Base-by-base conservation (phyloP, 2,888 invertebrate species). In the Agrilus mali region DNA sequence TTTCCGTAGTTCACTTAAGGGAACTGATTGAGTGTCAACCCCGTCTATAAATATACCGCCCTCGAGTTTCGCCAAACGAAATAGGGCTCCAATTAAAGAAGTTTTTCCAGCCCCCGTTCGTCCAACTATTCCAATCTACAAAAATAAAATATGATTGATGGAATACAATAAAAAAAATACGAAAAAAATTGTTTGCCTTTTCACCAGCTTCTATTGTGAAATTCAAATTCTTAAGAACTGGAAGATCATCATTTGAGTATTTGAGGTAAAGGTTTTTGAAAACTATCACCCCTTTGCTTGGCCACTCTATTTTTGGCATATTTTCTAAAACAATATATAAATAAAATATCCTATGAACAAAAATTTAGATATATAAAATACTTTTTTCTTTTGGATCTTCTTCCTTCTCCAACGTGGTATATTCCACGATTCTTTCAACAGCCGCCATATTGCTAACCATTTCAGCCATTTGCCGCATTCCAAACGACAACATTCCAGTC, bases 71-170 rank as follows among this genome's bases (percentile, higher is more conserved):
- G 86, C 82, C 47, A 96, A 62, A 45, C 93, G 82, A 64, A 90
- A 92, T 16, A 93, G 65, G 2, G 85, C 83, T 0, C 82, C 73
- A 54, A 86, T 81, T 38, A 85, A 65, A 0, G 85, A 85, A 0
- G 83, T 82, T 61, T 86, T 86, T n/a, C 88, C 89, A 1, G 88
- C 88, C 0, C 89, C 89, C 0, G 89, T 89, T 53, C 88, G 68
- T 0, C 89, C 88, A 3, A 86, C 82, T 7, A 88, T 79, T 4
- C 87, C 87, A 17, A 86, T 71, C 88, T 0, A 75, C 71, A 56
- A 10, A 27, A 27, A 3, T 27, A 10, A 27, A 27, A 10, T 27
- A 27, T n/a, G n/a, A n/a, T n/a, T n/a, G n/a, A n/a, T n/a, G n/a
- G n/a, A n/a, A n/a, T n/a, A n/a, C n/a, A n/a, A n/a, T n/a, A n/a